Evolutionary conservation across 2,113 vertebrate species (phyloP).

Genomic region (Laticauda laticaudata): DNA sequence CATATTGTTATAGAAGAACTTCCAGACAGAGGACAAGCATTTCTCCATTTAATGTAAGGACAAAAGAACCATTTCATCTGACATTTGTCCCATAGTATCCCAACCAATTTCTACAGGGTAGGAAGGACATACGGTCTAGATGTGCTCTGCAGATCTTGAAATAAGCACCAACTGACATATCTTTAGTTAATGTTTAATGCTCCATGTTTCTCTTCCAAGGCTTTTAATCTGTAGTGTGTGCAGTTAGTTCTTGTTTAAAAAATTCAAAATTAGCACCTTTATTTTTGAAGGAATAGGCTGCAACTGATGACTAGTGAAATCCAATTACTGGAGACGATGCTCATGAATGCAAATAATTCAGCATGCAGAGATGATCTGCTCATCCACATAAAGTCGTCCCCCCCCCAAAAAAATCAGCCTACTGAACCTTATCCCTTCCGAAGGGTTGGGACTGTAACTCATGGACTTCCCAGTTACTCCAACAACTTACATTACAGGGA

Average conservation of each 20-base stretch:
- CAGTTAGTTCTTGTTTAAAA: not conserved
- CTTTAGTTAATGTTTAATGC: constrained; percentile 19
- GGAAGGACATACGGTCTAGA: not conserved
- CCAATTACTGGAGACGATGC: not conserved
- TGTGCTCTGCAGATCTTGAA: not conserved
- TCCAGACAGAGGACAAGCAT: not conserved
- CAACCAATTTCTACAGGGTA: not conserved
- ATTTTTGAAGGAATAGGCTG: not conserved
- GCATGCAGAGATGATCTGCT: not conserved
- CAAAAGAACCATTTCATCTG: not conserved
- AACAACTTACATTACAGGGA: not conserved
- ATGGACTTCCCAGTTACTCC: not conserved
- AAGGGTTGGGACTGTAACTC: not conserved
- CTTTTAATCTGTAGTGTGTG: constrained; percentile 17
- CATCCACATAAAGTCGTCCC: not conserved
- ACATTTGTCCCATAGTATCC: not conserved
- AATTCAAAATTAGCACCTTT: constrained; percentile 23
- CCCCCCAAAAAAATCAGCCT: not conserved
- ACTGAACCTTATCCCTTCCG: not conserved
- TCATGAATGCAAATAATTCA: not conserved
- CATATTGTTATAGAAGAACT: not conserved
- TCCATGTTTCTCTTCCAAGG: not conserved
- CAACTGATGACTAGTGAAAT: not conserved
- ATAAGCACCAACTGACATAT: constrained; percentile 3
- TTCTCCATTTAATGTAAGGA: not conserved